Base-by-base conservation (phyloP, 2,888 invertebrate species). In the Neoaliturus tenellus region DNA sequence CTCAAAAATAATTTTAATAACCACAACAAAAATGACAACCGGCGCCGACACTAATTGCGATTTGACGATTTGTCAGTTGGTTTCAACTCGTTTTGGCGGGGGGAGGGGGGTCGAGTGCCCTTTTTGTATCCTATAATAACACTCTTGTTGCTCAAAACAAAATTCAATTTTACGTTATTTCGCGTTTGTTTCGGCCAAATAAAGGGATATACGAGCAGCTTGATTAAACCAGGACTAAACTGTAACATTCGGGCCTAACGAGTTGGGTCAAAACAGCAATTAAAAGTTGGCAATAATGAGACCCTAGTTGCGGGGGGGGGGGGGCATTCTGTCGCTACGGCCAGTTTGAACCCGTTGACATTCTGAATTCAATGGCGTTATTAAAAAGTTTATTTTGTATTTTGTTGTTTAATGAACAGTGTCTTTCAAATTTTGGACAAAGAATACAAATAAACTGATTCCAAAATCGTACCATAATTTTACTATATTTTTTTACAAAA, bases 281-380 rank as follows among this genome's bases (percentile, higher is more conserved):
- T 82, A 73, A 73, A 82, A 83, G 71, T 83, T 80, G 80, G 81
- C 69, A 83, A 82, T 82, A 82, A 75, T 80, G 81, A 80, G 82
- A 71, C 51, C 48, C 75, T 80, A 85, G 86, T 85, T 85, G 85
- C 85, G 86, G 87, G 85, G 87, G 86, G 81, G 84, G 86, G 84
- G 84, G 35, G 8, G 39, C 39, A 39, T 39, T 51, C 8, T 23
- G 51, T 51, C 6, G 14, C 48, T 10, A 48, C 48, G 48, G 51
- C 51, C 51, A 51, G 48, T 48, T 48, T 51, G 5, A 44, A 12
- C 14, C 35, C 35, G 10, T 35, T 35, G n/a, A n/a, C n/a, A n/a
- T n/a, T n/a, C n/a, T n/a, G n/a, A n/a, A n/a, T n/a, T n/a, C n/a
- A n/a, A n/a, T n/a, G n/a, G n/a, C n/a, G n/a, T n/a, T n/a, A n/a